Evolutionary conservation across 1,140 invertebrate genomes (phyloP).

Genomic region (Bombus huntii): DNA sequence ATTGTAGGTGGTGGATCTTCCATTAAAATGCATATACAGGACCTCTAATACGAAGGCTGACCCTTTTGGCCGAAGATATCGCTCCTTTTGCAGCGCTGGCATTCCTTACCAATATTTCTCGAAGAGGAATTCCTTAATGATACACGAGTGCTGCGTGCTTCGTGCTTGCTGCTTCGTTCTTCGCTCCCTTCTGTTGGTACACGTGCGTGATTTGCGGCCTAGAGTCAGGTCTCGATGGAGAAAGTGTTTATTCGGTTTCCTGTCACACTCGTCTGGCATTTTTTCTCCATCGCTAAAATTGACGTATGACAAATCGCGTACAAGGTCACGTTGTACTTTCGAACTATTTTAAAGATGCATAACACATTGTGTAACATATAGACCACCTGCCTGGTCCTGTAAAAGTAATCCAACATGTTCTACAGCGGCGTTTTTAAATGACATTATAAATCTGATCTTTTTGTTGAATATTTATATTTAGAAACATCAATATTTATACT

Average conservation of each 20-base stretch:
- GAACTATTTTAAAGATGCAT: not conserved
- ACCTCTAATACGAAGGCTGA: slow-evolving; percentile 25
- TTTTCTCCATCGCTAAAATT: not conserved
- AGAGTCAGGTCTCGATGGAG: not conserved
- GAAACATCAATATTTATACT: too few relatives aligned
- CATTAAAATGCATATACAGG: slow-evolving; percentile 18
- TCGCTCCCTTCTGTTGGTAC: not conserved
- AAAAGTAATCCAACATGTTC: not conserved
- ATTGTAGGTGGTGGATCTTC: slow-evolving; percentile 24
- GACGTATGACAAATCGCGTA: not conserved
- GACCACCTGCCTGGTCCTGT: not conserved
- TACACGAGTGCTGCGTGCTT: slow-evolving; percentile 18
- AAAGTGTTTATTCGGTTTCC: slow-evolving; percentile 20
- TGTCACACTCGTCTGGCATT: not conserved
- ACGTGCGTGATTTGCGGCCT: slow-evolving; percentile 1
- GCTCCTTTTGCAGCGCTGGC: not conserved
- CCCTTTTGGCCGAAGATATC: not conserved
- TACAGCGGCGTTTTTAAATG: not conserved
- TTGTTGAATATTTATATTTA: too few relatives aligned
- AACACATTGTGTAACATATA: not conserved
- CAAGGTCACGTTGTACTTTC: not conserved
- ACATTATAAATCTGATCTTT: not conserved
- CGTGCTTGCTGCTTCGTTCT: not conserved
- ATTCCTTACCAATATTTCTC: slow-evolving; percentile 27
- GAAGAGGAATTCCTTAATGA: slow-evolving; percentile 44